These are phyloP conservation scores for Euura saliciscinereae DNA, from an alignment of 1,140 invertebrate genomes.

Conservation along the genomic window DNA sequence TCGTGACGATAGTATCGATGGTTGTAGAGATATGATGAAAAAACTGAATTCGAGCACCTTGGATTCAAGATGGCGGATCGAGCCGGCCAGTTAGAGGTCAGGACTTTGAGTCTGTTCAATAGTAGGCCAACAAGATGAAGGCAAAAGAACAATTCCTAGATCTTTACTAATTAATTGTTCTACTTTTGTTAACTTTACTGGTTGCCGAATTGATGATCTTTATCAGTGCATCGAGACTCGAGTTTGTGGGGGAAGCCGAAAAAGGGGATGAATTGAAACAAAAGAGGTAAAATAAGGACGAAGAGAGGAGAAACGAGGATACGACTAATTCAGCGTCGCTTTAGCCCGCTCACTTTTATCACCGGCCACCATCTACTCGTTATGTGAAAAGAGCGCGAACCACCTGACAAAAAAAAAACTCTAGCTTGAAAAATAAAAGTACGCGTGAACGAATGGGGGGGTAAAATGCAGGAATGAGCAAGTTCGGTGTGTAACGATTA, in stretches of 20 bases:
- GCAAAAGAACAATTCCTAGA: too few relatives aligned
- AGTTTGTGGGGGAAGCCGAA: not conserved
- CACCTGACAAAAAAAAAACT: not conserved
- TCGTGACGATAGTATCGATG: too few relatives aligned
- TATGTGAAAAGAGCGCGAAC: conserved; percentile 6
- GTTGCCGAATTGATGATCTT: too few relatives aligned
- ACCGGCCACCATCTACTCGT: conserved; percentile 4
- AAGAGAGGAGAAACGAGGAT: not conserved
- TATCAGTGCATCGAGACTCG: too few relatives aligned
- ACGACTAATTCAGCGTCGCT: not conserved
- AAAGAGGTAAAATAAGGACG: not conserved
- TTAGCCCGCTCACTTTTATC: not conserved
- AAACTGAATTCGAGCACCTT: too few relatives aligned
- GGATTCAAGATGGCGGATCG: too few relatives aligned
- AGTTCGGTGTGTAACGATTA: not conserved
- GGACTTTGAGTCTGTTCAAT: too few relatives aligned
- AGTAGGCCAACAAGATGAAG: too few relatives aligned
- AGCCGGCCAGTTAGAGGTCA: too few relatives aligned
- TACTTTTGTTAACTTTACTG: too few relatives aligned
- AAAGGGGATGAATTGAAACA: not conserved
- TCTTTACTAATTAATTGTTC: too few relatives aligned
- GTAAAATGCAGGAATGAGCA: not conserved
- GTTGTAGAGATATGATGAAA: too few relatives aligned
- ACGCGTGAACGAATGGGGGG: not conserved
- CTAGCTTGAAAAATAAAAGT: not conserved